Evolutionary conservation across 2,113 vertebrate genomes (phyloP).

Genomic region (Cichladusa arquata): DNA sequence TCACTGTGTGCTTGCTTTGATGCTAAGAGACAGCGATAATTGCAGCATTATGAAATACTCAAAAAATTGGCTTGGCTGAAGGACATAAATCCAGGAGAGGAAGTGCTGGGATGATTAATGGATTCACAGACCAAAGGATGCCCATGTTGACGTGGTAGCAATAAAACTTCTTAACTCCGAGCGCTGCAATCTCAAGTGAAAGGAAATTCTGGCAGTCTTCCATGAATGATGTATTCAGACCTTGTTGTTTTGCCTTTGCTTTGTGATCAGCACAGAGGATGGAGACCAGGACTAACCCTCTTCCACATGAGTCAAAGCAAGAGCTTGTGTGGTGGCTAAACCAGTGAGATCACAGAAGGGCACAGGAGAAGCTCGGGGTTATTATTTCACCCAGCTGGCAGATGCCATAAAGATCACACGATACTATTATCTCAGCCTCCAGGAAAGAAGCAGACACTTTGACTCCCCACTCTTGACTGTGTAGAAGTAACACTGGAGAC

Average conservation of each 20-base stretch:
- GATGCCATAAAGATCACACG: background rate
- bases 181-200: background rate
- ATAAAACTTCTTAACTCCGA: background rate
- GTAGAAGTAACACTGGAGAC: background rate
- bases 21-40: background rate
- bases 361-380: background rate
- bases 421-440: background rate
- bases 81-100: background rate
- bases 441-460: background rate
- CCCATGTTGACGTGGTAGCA: background rate
- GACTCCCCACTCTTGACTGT: background rate
- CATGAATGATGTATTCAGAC: background rate
- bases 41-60: slow-evolving; percentile 14
- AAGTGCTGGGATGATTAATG: background rate
- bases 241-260: background rate
- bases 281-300: background rate
- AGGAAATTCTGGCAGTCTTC: background rate
- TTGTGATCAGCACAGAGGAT: background rate
- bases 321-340: background rate
- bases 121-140: slow-evolving; percentile 16
- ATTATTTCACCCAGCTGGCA: background rate
- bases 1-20: background rate
- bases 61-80: background rate
- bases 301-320: slow-evolving; percentile 7
- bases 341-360: background rate